Evolutionary conservation across 1,140 invertebrate species (phyloP).

Genomic region (Araneus ventricosus): DNA sequence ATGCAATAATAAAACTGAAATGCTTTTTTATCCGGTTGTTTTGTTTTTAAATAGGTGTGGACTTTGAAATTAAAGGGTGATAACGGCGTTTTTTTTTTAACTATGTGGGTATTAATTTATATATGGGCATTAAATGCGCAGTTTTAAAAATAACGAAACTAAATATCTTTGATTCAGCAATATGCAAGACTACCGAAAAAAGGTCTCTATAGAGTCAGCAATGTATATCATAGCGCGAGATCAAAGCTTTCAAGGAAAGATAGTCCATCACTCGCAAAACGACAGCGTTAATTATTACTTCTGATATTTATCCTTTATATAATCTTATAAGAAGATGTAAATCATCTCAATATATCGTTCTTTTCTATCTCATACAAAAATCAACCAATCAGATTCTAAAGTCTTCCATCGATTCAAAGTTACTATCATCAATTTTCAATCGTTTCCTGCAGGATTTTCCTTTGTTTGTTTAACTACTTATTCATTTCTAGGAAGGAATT

Average conservation of each 20-base stretch:
- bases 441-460: slow-evolving; percentile 42
- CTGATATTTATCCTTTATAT: slow-evolving; percentile 20
- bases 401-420: slow-evolving; percentile 32
- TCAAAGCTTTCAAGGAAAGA: slow-evolving; percentile 20
- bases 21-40: background rate
- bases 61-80: background rate
- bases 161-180: background rate
- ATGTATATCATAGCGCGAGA: background rate
- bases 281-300: slow-evolving; percentile 42
- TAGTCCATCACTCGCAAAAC: background rate
- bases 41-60: background rate
- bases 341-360: slow-evolving; percentile 29
- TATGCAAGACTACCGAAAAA: background rate
- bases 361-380: slow-evolving; percentile 13
- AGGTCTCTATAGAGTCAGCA: background rate
- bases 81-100: too few relatives aligned
- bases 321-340: background rate
- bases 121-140: too few relatives aligned
- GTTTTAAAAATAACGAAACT: too few relatives aligned
- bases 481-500: slow-evolving; percentile 33
- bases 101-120: too few relatives aligned
- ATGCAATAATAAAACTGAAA: too few relatives aligned
- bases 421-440: slow-evolving; percentile 53
- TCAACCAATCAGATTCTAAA: slow-evolving; percentile 42
- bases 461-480: slow-evolving; percentile 29